These are phyloP conservation scores for Spea bombifrons DNA, from an alignment of 2,113 vertebrate genomes.

Conservation along the genomic window DNA sequence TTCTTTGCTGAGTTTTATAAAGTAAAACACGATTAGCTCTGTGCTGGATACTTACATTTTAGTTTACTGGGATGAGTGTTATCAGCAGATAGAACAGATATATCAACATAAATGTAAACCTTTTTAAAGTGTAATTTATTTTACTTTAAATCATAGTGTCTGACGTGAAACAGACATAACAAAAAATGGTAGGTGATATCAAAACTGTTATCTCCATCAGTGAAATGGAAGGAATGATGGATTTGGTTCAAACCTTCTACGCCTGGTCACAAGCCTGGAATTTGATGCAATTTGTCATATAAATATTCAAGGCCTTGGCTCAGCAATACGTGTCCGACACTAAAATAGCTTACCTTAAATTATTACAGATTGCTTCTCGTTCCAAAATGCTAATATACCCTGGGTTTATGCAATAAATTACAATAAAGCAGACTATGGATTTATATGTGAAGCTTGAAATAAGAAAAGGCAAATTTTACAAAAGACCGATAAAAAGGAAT, in stretches of 20 bases:
- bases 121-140: constrained; percentile 10
- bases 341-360: constrained; percentile 44
- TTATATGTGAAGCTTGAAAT: constrained; percentile 17
- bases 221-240: constrained; percentile 24
- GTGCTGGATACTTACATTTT: not conserved
- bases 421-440: constrained; percentile 10
- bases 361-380: constrained; percentile 39
- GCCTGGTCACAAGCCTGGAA: constrained; percentile 21
- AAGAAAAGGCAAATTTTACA: not conserved
- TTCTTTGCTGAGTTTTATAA: not conserved
- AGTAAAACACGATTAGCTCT: not conserved
- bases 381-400: constrained; percentile 40
- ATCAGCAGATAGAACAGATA: constrained; percentile 1
- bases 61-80: not conserved
- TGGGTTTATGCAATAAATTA: constrained; percentile 35
- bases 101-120: not conserved
- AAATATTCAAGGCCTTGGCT: constrained; percentile 46
- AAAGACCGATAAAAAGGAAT: not conserved
- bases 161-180: constrained; percentile 1
- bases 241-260: constrained; percentile 12
- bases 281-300: constrained; percentile 44
- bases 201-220: constrained; percentile 33
- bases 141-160: not conserved
- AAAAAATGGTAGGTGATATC: constrained; percentile 13
- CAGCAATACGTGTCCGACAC: constrained; percentile 40